Percentiles rank a stretch among this genome's conserved stretches.
phyloP scores from a whole-genome alignment of 2,113 vertebrate species.

The Noturus placidus region DNA sequence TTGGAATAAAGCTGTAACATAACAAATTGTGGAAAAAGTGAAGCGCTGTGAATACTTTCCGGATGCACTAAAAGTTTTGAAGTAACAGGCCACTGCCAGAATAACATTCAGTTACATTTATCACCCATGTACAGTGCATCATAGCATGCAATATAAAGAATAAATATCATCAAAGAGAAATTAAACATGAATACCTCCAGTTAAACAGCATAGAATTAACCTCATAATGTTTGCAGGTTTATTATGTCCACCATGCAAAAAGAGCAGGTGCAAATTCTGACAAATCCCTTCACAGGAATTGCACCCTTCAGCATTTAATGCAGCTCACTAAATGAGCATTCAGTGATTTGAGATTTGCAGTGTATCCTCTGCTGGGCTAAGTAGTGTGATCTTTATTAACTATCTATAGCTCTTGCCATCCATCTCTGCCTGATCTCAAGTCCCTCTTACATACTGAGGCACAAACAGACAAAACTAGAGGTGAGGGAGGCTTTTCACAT shows the following conservation, averaged over 20 bases:
- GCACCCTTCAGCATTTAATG: conserved; percentile 32
- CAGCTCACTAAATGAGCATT: conserved; percentile 45
- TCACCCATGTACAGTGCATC: neutral
- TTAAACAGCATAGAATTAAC: conserved; percentile 44
- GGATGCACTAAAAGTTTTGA: no score
- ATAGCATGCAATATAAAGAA: conserved; percentile 42
- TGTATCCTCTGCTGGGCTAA: conserved; percentile 49
- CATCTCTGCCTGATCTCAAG: conserved; percentile 50
- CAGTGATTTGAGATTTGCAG: conserved; percentile 37
- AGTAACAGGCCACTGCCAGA: neutral
- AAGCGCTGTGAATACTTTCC: no score
- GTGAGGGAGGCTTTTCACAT: neutral
- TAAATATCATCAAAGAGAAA: conserved; percentile 32
- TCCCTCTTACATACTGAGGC: conserved; percentile 30
- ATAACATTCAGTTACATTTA: neutral
- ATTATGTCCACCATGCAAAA: conserved; percentile 28
- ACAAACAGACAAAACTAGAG: neutral
- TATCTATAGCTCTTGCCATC: conserved; percentile 47
- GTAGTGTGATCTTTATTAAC: conserved; percentile 57
- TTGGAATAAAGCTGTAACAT: no score
- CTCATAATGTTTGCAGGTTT: conserved; percentile 37
- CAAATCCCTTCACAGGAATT: conserved; percentile 4
- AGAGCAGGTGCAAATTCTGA: conserved; percentile 38
- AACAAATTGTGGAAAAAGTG: no score
- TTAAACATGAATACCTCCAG: conserved; percentile 38